Evolutionary conservation across 2,888 invertebrate genomes (phyloP), one percentile per base, ranked within the genome.

Genomic region (Macrophya alboannulata): DNA sequence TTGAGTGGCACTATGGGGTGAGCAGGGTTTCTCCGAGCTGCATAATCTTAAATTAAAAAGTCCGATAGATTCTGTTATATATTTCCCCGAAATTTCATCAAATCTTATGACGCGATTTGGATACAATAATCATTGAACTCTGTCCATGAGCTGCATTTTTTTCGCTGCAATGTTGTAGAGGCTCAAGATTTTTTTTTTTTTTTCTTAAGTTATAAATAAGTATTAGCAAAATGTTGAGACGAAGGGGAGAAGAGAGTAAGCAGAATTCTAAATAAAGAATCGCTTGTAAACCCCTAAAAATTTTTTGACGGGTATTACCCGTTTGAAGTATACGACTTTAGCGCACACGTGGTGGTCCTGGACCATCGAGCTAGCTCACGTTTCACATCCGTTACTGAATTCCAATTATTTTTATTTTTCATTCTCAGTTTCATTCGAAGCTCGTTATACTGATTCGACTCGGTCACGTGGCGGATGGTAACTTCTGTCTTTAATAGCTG

Each of bases 311-410:
- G 77, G 37, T 77, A 77, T 77, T 77, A 77, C 31, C 77, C 51
- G 77, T 77, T 77, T 77, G 77, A 77, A 25, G 77, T 77, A 77
- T 51, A 31, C 51, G n/a, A 31, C 37, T 51, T 55, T 37, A 25
- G 48, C 25, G 15, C 77, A 6, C 77, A 37, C 77, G 55, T 31
- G 77, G 51, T 55, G 12, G 48, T 77, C 51, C 77, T 55, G 12
- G 31, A 55, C 51, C 77, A 17, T 4, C 51, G 10, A 55, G 51
- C 37, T 77, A 55, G 51, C 37, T 77, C 55, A 25, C 8, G 40
- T 77, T 77, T 55, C 77, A 77, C 77, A 77, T 77, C 77, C 77
- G 77, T 37, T 77, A 15, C 55, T 37, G 37, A 74, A 51, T 77
- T 48, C 43, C 25, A 21, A 45, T 74, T 74, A 45, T 74, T 45